phyloP scores from a whole-genome alignment of 2,113 vertebrate genomes.

The Apodemus sylvaticus region DNA sequence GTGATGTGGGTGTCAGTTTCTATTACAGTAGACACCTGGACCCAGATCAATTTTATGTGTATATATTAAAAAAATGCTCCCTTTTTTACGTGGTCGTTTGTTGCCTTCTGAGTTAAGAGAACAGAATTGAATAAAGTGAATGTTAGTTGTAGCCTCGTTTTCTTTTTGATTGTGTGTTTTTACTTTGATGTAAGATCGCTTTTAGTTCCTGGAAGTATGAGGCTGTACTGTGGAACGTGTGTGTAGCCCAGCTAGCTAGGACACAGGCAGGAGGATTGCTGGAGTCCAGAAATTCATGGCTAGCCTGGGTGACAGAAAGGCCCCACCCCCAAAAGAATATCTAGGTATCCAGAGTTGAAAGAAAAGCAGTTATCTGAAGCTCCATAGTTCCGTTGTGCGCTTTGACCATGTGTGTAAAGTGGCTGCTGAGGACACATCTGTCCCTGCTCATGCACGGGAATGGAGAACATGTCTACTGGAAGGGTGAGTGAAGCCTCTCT shows the following conservation, averaged over 20 bases:
- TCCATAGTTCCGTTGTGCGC: not conserved
- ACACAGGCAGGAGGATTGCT: not conserved
- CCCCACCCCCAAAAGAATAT: not conserved
- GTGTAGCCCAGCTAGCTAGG: not conserved
- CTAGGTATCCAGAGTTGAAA: not conserved
- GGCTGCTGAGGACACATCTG: not conserved
- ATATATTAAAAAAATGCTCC: constrained; percentile 51
- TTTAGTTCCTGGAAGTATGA: not conserved
- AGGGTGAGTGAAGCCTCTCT: not conserved
- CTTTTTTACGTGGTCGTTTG: constrained; percentile 63
- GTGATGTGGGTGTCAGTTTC: constrained; percentile 19
- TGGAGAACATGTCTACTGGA: not conserved
- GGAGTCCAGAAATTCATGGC: not conserved
- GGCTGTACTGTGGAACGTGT: not conserved
- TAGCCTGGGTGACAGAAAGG: not conserved
- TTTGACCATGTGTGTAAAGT: not conserved
- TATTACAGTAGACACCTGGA: constrained; percentile 25
- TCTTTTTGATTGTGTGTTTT: constrained; percentile 11
- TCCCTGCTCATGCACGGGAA: not conserved
- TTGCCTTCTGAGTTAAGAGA: constrained; percentile 72
- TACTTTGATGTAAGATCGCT: constrained; percentile 33
- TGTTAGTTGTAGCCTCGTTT: constrained; percentile 63
- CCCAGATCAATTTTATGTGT: constrained; percentile 34
- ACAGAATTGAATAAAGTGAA: constrained; percentile 73
- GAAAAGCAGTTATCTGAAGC: not conserved